Evolutionary conservation across 2,113 vertebrate genomes (phyloP).

Genomic region (Fregata magnificens): DNA sequence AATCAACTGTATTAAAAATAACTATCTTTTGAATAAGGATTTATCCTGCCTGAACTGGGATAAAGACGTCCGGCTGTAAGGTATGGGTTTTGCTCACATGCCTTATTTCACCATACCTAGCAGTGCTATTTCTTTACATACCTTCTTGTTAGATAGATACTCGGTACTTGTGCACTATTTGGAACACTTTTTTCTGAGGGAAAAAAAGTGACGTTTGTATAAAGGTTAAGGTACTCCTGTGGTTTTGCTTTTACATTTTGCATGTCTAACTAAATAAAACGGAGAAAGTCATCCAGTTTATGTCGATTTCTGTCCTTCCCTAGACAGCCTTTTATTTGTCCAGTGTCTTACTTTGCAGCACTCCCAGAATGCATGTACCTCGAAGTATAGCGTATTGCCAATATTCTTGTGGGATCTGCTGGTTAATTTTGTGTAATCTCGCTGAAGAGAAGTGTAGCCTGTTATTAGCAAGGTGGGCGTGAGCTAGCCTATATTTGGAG

Average conservation of each 20-base stretch:
- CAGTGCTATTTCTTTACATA: neutral
- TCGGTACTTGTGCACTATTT: neutral
- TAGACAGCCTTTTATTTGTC: neutral
- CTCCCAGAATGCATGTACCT: accelerated
- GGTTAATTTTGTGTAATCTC: neutral
- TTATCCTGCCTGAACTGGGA: neutral
- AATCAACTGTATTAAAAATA: neutral
- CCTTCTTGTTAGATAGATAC: neutral
- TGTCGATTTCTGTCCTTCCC: neutral
- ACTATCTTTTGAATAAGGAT: neutral
- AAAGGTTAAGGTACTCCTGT: neutral
- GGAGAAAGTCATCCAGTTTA: neutral
- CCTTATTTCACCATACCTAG: neutral
- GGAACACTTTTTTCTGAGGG: neutral
- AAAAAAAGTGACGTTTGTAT: neutral
- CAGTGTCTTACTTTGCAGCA: neutral
- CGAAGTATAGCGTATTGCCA: accelerated
- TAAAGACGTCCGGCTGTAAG: neutral
- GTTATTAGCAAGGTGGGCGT: slow-evolving; percentile 4
- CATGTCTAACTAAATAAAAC: neutral
- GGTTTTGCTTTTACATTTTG: neutral
- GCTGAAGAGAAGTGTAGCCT: neutral
- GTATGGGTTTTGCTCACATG: accelerated
- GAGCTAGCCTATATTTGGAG: neutral
- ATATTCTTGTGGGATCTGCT: neutral